A percentile compares a stretch with the other conserved stretches of the same genome.
Evolutionary conservation across 2,888 invertebrate genomes (phyloP).

Genomic region (Melinaea menophilus): DNA sequence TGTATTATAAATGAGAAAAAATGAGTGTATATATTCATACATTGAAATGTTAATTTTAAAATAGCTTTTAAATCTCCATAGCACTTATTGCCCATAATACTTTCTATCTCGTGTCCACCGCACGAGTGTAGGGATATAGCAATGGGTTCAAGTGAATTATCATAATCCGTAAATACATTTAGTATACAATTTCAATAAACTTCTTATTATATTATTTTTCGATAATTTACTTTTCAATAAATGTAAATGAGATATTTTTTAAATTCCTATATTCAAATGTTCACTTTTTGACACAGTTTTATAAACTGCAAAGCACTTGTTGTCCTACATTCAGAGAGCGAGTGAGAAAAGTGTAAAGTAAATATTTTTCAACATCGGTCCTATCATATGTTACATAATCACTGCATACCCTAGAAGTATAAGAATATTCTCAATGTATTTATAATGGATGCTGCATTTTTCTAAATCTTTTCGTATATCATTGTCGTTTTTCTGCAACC

Average conservation of each 20-base stretch:
- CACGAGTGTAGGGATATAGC: too few relatives aligned
- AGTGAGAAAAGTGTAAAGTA: background rate
- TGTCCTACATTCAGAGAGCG: constrained; percentile 3
- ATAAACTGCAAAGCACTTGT: constrained; percentile 3
- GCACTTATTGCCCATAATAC: too few relatives aligned
- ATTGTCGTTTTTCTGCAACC: background rate
- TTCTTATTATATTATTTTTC: too few relatives aligned
- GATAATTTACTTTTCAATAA: too few relatives aligned
- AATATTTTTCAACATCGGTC: background rate
- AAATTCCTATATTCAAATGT: background rate
- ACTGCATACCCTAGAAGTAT: background rate
- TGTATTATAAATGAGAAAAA: too few relatives aligned
- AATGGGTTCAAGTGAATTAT: too few relatives aligned
- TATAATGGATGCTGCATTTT: background rate
- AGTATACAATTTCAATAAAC: too few relatives aligned
- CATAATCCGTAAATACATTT: too few relatives aligned
- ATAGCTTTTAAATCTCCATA: background rate
- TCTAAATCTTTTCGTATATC: background rate
- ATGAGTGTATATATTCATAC: background rate
- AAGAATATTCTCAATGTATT: background rate
- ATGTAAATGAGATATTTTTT: background rate
- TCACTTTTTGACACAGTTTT: background rate
- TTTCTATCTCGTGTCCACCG: too few relatives aligned
- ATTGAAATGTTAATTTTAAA: background rate
- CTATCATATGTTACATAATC: background rate